Base-by-base conservation (phyloP, 1,140 invertebrate species). In the Drosophila hydei region DNA sequence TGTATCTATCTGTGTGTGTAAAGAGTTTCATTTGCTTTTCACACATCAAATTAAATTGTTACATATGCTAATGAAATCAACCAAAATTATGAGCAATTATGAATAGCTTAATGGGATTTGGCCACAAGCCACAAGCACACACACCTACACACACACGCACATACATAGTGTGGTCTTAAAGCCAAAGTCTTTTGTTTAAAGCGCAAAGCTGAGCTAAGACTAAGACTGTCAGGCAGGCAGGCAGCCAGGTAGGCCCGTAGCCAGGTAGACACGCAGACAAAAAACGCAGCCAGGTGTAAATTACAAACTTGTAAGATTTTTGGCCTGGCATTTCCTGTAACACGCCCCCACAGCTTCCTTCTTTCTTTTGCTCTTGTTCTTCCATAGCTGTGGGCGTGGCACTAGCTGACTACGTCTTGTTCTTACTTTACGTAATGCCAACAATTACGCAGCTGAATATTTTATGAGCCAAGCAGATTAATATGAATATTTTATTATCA, bases 401-500 rank as follows among this genome's bases (percentile, higher is more conserved):
- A 33, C 30, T 33, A 33, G 9, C 30, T 11, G 30, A 54, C 50
- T 30, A 25, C 42, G 33, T 59, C 55, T 56, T 67, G 72, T 23
- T 51, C 45, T 51, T 16, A 16, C 14, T 75, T 77, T 58, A 69
- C 69, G 77, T 85, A 85, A 88, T 88, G 83, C 83, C 83, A 83
- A 88, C 83, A 88, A 88, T 88, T 88, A 88, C 83, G 84, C 75
- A 83, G 83, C 72, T 88, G 85, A 89, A 89, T 89, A 88, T 88
- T 90, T 88, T 84, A 90, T 79, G 84, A 85, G 80, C 61, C 85
- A 72, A 85, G 79, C 83, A 80, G 80, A 90, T 90, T 90, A 89
- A 81, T 83, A 89, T 90, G 89, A 90, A 90, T 90, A 89, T 90
- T 90, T 90, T 90, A 90, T 90, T 85, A 89, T 87, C 77, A 90